Evolutionary conservation across 1,140 invertebrate genomes (phyloP).

Genomic region (Caenorhabditis elegans): WBcel235 BX284605.5:11373001-11373500

Average conservation of each 20-base stretch:
- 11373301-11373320: too few species aligned
- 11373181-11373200: neutral
- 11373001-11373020: neutral
- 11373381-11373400: too few species aligned
- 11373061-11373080: neutral
- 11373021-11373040: too few species aligned
- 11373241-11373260: neutral
- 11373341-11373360: too few species aligned
- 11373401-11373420: too few species aligned
- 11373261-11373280: neutral
- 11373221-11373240: neutral
- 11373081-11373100: neutral
- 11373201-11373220: neutral
- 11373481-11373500: too few species aligned
- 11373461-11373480: too few species aligned
- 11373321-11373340: too few species aligned
- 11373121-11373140: neutral
- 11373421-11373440: too few species aligned
- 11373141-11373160: constrained; percentile 11
- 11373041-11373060: neutral
- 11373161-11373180: neutral
- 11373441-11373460: too few species aligned
- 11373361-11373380: too few species aligned
- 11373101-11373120: neutral
- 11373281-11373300: neutral